Conservation (phyloP, 2,888 invertebrate genomes). For the Bellardia bayeri region DNA sequence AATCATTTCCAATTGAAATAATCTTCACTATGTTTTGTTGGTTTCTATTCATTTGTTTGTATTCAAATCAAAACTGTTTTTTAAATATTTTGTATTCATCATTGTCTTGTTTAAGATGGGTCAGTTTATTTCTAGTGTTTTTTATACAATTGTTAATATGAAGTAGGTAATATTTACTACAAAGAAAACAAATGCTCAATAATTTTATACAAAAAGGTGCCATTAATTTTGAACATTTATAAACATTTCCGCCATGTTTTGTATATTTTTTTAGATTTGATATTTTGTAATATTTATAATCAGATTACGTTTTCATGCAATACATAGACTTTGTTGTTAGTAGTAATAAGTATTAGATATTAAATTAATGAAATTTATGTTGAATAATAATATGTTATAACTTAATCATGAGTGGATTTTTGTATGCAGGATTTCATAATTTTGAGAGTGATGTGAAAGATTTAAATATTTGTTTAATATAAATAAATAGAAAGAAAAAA, state of each 20-base stretch:
- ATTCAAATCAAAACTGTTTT: constrained; percentile 43
- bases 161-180: neutral
- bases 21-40: constrained; percentile 36
- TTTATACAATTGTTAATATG: constrained; percentile 15
- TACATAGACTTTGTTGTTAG: neutral
- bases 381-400: constrained; percentile 17
- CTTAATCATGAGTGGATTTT: constrained; percentile 32
- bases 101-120: constrained; percentile 58
- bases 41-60: neutral
- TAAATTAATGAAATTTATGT: constrained; percentile 21
- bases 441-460: neutral
- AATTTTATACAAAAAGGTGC: constrained; percentile 41
- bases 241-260: constrained; percentile 39
- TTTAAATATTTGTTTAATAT: neutral
- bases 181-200: neutral
- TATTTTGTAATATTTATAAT: constrained; percentile 58
- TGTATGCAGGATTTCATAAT: constrained; percentile 20
- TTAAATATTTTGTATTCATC: constrained; percentile 43
- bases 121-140: constrained; percentile 20
- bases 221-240: constrained; percentile 38
- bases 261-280: neutral
- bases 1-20: constrained; percentile 53
- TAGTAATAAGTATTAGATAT: constrained; percentile 21
- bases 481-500: neutral
- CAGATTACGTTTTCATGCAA: constrained; percentile 56